Conservation (phyloP, 64 coral and sea anemone species). For the Actinia tenebrosa region DNA sequence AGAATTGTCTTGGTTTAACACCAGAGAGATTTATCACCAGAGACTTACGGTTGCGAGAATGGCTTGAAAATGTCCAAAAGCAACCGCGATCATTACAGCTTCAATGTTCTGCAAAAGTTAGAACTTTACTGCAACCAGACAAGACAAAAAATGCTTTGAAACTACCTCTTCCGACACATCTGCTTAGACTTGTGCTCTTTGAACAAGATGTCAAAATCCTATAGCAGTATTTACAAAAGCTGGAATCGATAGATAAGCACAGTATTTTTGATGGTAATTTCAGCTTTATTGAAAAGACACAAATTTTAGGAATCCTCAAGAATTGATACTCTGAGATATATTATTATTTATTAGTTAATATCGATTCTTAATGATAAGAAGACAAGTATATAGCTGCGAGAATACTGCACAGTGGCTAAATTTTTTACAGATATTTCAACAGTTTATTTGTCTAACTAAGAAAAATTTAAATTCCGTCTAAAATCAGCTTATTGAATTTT, state of each 20-base stretch:
- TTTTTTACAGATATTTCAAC: background rate
- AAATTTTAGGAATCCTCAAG: background rate
- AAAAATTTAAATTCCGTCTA: background rate
- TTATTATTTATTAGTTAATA: constrained; percentile 21
- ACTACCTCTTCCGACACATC: constrained; percentile 59
- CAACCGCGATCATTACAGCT: constrained; percentile 70
- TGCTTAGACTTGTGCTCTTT: constrained; percentile 73
- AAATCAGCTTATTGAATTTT: background rate
- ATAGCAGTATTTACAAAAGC: constrained; percentile 40
- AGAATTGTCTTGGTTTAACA: constrained; percentile 81
- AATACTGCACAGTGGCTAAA: background rate
- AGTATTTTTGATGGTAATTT: constrained; percentile 14
- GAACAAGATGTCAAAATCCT: constrained; percentile 81
- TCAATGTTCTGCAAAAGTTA: constrained; percentile 68
- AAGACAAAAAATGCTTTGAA: constrained; percentile 86
- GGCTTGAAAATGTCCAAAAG: constrained; percentile 68
- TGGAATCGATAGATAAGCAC: background rate
- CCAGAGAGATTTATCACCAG: constrained; percentile 80
- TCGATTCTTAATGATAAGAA: background rate
- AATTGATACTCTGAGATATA: constrained; percentile 5
- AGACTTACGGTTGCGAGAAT: constrained; percentile 74
- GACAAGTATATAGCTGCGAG: background rate
- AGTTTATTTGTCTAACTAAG: background rate
- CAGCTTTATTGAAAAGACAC: background rate
- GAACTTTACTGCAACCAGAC: constrained; percentile 73